A percentile compares a stretch with the other conserved stretches of the same genome.
Conservation (phyloP, 1,140 invertebrate species). For the Antheraea pernyi region DNA sequence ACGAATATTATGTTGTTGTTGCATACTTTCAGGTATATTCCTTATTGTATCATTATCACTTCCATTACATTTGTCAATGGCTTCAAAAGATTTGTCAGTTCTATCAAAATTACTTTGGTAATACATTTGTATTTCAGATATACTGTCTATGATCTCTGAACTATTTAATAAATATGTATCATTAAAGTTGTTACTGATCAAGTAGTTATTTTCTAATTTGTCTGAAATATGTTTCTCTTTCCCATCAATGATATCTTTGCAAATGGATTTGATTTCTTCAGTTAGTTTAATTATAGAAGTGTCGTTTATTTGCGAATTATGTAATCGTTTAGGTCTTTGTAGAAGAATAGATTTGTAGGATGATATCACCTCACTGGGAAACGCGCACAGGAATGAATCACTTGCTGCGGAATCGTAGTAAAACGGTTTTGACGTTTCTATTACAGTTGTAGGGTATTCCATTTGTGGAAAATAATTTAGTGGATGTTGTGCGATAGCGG, state of each 20-base stretch:
- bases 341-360: constrained; percentile 37
- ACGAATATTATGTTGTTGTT: not conserved
- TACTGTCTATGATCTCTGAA: not conserved
- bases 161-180: not conserved
- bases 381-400: constrained; percentile 17
- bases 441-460: constrained; percentile 49
- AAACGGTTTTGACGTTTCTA: constrained; percentile 46
- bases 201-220: not conserved
- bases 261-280: not conserved
- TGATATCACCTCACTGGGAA: constrained; percentile 45
- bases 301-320: not conserved
- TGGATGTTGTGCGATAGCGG: not conserved
- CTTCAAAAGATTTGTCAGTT: not conserved
- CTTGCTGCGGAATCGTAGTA: constrained; percentile 29
- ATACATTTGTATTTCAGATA: not conserved
- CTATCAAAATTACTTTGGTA: not conserved
- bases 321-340: not conserved
- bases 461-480: constrained; percentile 48
- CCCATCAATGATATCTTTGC: not conserved
- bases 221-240: not conserved
- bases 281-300: not conserved
- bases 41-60: not conserved
- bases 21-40: not conserved
- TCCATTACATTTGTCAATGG: not conserved
- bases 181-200: not conserved